Conservation (phyloP, 2,797 vertebrate species). For the Oophaga sylvatica region DNA sequence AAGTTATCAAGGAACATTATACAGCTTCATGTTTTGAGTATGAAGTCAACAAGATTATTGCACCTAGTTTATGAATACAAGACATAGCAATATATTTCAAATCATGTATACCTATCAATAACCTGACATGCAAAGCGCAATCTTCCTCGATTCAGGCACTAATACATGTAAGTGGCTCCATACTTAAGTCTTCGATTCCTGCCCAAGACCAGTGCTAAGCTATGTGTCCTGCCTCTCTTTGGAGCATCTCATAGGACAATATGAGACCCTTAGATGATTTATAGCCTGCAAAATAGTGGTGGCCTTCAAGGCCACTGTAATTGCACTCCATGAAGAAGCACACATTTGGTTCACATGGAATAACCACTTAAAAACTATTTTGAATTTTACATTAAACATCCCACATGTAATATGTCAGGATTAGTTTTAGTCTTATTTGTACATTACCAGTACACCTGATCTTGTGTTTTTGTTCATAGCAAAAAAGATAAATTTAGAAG, state of each 20-base stretch:
- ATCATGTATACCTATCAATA: constrained; percentile 66
- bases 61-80: constrained; percentile 64
- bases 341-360: not conserved
- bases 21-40: not conserved
- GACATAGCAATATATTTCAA: constrained; percentile 66
- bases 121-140: constrained; percentile 63
- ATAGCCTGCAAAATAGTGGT: not conserved
- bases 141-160: constrained; percentile 54
- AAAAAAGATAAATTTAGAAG: not conserved
- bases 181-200: constrained; percentile 60
- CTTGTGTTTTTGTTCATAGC: not conserved
- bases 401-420: no score
- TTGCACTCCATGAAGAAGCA: not conserved
- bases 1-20: constrained; percentile 26
- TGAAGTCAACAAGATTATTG: constrained; percentile 66
- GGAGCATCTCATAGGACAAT: not conserved
- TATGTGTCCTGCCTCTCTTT: not conserved
- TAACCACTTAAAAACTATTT: not conserved
- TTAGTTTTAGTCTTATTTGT: no score
- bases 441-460: not conserved
- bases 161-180: constrained; percentile 55
- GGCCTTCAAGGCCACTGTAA: constrained; percentile 1
- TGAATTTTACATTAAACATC: no score
- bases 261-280: constrained; percentile 29
- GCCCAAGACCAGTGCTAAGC: constrained; percentile 53